Conservation (phyloP, 2,797 vertebrate species). For the Adelosebastes latens region DNA sequence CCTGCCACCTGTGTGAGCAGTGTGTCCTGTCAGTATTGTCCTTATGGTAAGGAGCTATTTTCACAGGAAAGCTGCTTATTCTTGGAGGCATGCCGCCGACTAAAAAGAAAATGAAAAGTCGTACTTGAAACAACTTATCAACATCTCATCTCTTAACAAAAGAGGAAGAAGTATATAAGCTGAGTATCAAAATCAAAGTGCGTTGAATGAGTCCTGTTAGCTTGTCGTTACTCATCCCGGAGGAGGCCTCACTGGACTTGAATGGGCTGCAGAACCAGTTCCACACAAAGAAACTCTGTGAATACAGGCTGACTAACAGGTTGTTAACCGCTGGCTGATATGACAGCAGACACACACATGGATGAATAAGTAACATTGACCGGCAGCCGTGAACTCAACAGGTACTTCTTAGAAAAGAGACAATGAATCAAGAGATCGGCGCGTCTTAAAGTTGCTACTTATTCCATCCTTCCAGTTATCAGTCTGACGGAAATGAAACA, state of each 20-base stretch:
- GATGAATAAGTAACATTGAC: conserved; percentile 46
- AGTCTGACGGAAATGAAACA: not conserved
- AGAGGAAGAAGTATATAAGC: not conserved
- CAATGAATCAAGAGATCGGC: conserved; percentile 2
- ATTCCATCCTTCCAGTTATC: not conserved
- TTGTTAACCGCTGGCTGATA: conserved; percentile 73
- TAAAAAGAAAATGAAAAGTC: not conserved
- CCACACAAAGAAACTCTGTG: conserved; percentile 73
- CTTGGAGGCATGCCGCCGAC: not conserved
- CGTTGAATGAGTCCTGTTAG: conserved; percentile 40
- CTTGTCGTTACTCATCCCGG: conserved; percentile 57
- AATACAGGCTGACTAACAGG: conserved; percentile 79
- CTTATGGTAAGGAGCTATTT: not conserved
- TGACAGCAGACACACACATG: conserved; percentile 31
- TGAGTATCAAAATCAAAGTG: conserved; percentile 9
- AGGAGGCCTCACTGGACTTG: conserved; percentile 68
- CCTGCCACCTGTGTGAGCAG: not conserved
- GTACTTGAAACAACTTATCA: not conserved
- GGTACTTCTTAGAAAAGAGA: conserved; percentile 16
- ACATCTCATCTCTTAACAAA: not conserved
- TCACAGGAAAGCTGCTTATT: not conserved
- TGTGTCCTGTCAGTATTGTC: not conserved
- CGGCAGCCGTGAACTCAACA: not conserved
- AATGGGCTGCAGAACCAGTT: conserved; percentile 82
- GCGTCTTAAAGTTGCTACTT: not conserved